Conservation (phyloP, 2,113 vertebrate genomes). For the Emydura subglobosa region DNA sequence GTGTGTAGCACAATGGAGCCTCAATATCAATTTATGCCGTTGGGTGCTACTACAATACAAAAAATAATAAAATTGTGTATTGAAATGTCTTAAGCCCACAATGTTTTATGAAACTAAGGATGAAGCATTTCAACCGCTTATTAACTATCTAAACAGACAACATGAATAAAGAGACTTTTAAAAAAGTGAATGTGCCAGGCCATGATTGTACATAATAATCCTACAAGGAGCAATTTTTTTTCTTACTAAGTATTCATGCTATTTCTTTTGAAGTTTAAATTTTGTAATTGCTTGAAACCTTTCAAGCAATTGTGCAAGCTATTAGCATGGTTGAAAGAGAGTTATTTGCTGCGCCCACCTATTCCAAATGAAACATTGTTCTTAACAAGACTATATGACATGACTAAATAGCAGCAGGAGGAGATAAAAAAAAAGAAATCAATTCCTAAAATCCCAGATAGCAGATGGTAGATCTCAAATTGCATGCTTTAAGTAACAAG, state of each 20-base stretch:
- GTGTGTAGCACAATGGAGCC: background rate
- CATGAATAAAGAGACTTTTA: background rate
- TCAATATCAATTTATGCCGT: background rate
- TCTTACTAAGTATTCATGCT: background rate
- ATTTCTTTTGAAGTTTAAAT: background rate
- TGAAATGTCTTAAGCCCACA: background rate
- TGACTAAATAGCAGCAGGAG: constrained; percentile 41
- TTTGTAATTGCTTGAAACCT: background rate
- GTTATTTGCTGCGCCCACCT: background rate
- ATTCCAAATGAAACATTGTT: background rate
- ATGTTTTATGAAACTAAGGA: background rate
- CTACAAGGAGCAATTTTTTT: background rate
- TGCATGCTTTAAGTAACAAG: constrained; percentile 69
- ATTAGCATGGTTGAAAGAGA: background rate
- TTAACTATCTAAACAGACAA: background rate
- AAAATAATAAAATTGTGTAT: background rate
- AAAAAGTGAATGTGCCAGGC: background rate
- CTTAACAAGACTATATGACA: constrained; percentile 13
- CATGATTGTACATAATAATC: background rate
- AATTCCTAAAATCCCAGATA: constrained; percentile 45
- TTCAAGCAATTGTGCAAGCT: background rate
- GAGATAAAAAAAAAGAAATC: background rate
- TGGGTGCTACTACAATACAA: background rate
- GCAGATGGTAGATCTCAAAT: constrained; percentile 67
- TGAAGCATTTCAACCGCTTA: background rate